Evolutionary conservation across 1,140 invertebrate species (phyloP).

Genomic region (Apis laboriosa): DNA sequence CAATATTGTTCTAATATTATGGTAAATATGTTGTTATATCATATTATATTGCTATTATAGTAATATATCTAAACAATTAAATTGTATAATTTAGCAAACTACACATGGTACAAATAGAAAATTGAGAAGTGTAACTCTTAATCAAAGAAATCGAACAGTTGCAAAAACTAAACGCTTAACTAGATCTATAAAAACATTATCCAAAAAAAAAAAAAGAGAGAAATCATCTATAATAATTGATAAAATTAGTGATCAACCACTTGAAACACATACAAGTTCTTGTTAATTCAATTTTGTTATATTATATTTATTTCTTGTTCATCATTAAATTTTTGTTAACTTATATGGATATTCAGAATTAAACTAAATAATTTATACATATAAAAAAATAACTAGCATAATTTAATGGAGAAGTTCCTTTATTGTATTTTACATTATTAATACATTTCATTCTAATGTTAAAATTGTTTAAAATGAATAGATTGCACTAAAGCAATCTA

Average conservation of each 20-base stretch:
- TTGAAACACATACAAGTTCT: not conserved
- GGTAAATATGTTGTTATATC: constrained; percentile 50
- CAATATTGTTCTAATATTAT: constrained; percentile 68
- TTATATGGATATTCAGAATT: not conserved
- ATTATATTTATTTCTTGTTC: not conserved
- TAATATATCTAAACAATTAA: not conserved
- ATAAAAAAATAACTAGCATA: not conserved
- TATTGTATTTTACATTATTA: constrained; percentile 13
- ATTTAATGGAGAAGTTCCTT: constrained; percentile 4
- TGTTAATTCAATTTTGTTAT: constrained; percentile 3
- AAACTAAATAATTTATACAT: not conserved
- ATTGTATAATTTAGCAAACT: constrained; percentile 8
- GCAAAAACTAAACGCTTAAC: constrained; percentile 23
- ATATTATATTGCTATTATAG: not conserved
- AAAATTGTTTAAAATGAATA: constrained; percentile 13
- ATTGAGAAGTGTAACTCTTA: constrained; percentile 13
- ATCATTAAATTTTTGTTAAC: not conserved
- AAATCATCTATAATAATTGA: not conserved
- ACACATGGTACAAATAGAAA: constrained; percentile 14
- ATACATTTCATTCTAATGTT: constrained; percentile 8
- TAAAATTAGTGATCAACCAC: not conserved
- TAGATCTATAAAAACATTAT: constrained; percentile 13
- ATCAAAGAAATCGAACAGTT: constrained; percentile 15
- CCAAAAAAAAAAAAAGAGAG: constrained; percentile 8
- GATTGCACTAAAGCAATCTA: not conserved